Evolutionary conservation across 2,888 invertebrate genomes (phyloP), one percentile per base, ranked within the genome.

Genomic region (Stegophylla sp.): DNA sequence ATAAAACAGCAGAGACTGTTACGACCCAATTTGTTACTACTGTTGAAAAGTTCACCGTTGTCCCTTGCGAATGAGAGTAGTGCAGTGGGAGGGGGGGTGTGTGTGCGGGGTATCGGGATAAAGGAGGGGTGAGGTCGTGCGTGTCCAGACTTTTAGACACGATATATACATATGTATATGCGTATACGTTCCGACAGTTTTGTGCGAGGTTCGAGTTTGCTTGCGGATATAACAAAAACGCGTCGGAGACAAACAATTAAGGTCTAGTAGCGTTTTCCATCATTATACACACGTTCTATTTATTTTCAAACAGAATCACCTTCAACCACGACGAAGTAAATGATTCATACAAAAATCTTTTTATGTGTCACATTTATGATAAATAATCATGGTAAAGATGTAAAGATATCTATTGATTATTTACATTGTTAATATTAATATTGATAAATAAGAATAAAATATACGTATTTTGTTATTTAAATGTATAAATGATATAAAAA

Each of bases 61-160:
- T 53, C 53, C 67, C n/a, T n/a, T 45, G 26, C 5, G 66, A 41
- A 61, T 63, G 48, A 61, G 34, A 28, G 28, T 48, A 74, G 75
- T 51, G 34, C 15, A 34, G 34, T 2, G 7, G 23, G 41, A 1
- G 3, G 23, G 34, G 41, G n/a, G n/a, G n/a, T n/a, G n/a, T n/a
- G 34, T 2, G 7, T 34, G 41, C 3, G 3, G 23, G 34, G 41
- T 64, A 34, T 3, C 15, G 1, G 56, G 15, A 48, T 20, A 26
- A 51, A 53, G 41, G 26, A 41, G 26, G n/a, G 56, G 66, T 43
- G 66, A 66, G 56, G 67, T 77, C 34, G 59, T 77, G 77, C 77
- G 77, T 77, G 77, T 77, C 77, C 34, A 69, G 67, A 69, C 69
- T 69, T 77, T 67, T 48, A 77, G 77, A 77, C 77, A 77, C 77